A percentile compares a stretch with the other conserved stretches of the same genome.
These are phyloP conservation scores for Xylophagus ater DNA, from an alignment of 2,888 invertebrate species.

Conservation along the genomic window DNA sequence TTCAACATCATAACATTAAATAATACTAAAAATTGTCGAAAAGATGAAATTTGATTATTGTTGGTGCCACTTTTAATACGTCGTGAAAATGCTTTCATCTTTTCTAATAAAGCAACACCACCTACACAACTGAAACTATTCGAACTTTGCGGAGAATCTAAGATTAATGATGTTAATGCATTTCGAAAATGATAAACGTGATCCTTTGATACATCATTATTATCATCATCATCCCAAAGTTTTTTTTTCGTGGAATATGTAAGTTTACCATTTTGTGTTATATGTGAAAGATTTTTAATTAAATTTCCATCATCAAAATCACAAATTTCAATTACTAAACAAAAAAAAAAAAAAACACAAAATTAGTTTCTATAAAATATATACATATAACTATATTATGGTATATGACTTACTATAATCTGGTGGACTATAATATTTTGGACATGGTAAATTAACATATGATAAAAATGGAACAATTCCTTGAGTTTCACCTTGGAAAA, in stretches of 20 bases:
- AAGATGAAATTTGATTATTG: constrained; percentile 42
- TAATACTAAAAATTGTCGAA: constrained; percentile 49
- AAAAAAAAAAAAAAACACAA: constrained; percentile 9
- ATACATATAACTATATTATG: background rate
- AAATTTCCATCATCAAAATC: constrained; percentile 45
- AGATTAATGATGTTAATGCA: constrained; percentile 13
- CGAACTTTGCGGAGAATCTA: constrained; percentile 12
- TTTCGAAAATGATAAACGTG: constrained; percentile 7
- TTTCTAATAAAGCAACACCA: constrained; percentile 36
- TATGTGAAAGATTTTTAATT: constrained; percentile 42
- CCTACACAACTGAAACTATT: constrained; percentile 9
- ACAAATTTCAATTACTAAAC: constrained; percentile 49
- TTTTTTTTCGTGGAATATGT: constrained; percentile 23
- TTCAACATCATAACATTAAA: constrained; percentile 49
- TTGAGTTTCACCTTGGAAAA: constrained; percentile 52
- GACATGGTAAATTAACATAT: constrained; percentile 47
- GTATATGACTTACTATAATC: constrained; percentile 52
- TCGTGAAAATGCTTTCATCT: constrained; percentile 42
- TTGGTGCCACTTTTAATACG: constrained; percentile 35
- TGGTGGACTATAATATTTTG: constrained; percentile 55
- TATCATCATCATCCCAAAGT: constrained; percentile 9
- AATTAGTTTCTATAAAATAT: background rate
- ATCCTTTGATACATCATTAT: background rate
- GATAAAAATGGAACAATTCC: constrained; percentile 50
- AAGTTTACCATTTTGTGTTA: constrained; percentile 49